Evolutionary conservation across 1,140 invertebrate genomes (phyloP).

Genomic region (Trachymyrmex cornetzi): DNA sequence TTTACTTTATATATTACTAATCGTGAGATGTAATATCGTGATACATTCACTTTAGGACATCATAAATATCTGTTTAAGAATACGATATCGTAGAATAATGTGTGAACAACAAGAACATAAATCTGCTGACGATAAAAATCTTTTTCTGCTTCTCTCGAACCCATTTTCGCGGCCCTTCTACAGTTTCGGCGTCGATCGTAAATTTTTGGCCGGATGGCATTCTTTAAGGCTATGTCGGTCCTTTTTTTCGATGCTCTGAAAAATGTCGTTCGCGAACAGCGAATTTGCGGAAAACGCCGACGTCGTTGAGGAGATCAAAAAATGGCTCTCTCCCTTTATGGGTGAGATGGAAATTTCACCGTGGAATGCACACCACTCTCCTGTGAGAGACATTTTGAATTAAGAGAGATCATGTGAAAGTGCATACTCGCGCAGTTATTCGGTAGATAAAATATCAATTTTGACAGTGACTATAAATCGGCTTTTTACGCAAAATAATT

Average conservation of each 20-base stretch:
- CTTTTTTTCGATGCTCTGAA: constrained; percentile 53
- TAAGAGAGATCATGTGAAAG: constrained; percentile 19
- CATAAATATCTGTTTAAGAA: neutral
- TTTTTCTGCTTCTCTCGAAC: neutral
- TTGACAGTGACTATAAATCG: neutral
- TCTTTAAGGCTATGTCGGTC: constrained; percentile 32
- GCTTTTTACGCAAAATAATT: constrained; percentile 4
- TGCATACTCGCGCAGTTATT: constrained; percentile 1
- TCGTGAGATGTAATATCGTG: neutral
- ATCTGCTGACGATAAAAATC: constrained; percentile 35
- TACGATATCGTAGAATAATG: neutral
- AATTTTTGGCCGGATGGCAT: constrained; percentile 43
- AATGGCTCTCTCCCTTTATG: constrained; percentile 25
- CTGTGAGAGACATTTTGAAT: constrained; percentile 47
- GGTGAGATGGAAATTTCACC: constrained; percentile 30
- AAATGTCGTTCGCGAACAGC: constrained; percentile 37
- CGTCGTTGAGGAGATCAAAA: constrained; percentile 42
- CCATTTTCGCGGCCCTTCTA: constrained; percentile 37
- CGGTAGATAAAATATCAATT: neutral
- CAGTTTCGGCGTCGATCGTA: constrained; percentile 45
- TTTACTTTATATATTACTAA: neutral
- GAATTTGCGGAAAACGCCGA: constrained; percentile 58
- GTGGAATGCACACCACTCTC: constrained; percentile 4
- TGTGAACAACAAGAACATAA: constrained; percentile 15
- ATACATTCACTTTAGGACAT: neutral